phyloP scores from a whole-genome alignment of 2,113 vertebrate species.

The Daphoenositta chrysoptera region DNA sequence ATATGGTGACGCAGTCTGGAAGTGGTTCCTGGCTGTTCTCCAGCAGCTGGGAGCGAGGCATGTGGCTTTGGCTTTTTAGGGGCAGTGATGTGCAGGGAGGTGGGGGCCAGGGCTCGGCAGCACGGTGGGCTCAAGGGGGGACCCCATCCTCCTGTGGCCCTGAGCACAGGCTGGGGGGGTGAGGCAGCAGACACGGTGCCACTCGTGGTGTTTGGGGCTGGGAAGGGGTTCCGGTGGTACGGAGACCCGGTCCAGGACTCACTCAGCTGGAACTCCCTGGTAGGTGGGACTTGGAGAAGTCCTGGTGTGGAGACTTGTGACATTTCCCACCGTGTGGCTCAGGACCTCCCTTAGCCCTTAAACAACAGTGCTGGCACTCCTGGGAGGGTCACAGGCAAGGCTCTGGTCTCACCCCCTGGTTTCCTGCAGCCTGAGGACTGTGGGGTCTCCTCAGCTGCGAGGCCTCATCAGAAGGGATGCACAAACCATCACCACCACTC shows the following conservation, averaged over 20 bases:
- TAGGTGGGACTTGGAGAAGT: neutral
- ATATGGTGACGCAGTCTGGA: conserved; percentile 17
- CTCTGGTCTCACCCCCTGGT: neutral
- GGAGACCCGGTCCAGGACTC: neutral
- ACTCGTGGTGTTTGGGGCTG: neutral
- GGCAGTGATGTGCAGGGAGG: neutral
- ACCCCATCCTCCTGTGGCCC: neutral
- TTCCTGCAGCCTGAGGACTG: neutral
- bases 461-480: neutral
- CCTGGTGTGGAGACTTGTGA: neutral
- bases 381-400: neutral
- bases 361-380: neutral
- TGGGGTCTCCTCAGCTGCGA: neutral
- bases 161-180: rapidly evolving
- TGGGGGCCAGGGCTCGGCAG: neutral
- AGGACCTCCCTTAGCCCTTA: neutral
- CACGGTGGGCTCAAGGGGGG: neutral
- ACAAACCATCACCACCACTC: neutral
- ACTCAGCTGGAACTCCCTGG: neutral
- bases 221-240: neutral
- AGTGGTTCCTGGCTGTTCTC: conserved; percentile 26
- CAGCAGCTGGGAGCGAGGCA: neutral
- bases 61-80: neutral
- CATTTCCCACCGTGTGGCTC: neutral
- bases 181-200: neutral